phyloP scores from a whole-genome alignment of 2,888 invertebrate genomes.

The Rhyacophila evoluta region DNA sequence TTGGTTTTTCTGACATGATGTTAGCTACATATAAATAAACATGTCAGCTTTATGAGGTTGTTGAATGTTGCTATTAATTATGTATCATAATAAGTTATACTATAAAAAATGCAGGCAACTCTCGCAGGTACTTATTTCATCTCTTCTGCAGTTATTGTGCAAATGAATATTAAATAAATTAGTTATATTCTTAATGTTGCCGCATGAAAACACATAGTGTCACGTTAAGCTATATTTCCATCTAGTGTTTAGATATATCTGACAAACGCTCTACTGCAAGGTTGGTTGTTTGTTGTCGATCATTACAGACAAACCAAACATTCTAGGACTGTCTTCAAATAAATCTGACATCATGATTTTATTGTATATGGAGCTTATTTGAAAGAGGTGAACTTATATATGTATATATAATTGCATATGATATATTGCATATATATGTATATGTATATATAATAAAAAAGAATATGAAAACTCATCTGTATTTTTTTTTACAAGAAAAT shows the following conservation, averaged over 20 bases:
- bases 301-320: background rate
- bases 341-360: background rate
- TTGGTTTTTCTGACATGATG: constrained; percentile 2
- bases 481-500: too few species aligned
- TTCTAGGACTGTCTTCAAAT: background rate
- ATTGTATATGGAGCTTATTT: constrained; percentile 35
- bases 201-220: background rate
- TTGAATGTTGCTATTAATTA: background rate
- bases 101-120: background rate
- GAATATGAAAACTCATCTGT: constrained; percentile 15
- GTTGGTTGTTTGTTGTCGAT: too few species aligned
- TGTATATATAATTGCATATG: constrained; percentile 43
- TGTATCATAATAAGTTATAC: background rate
- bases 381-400: constrained; percentile 30
- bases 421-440: constrained; percentile 37
- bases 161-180: background rate
- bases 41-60: background rate
- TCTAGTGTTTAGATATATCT: background rate
- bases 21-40: too few species aligned
- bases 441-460: constrained; percentile 15
- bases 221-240: background rate
- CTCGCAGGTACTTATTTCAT: background rate
- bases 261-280: background rate
- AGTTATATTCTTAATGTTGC: background rate
- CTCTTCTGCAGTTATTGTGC: background rate